Evolutionary conservation across 2,888 invertebrate species (phyloP), one percentile per base, ranked within the genome.

Genomic region (Lepidonotus clava): DNA sequence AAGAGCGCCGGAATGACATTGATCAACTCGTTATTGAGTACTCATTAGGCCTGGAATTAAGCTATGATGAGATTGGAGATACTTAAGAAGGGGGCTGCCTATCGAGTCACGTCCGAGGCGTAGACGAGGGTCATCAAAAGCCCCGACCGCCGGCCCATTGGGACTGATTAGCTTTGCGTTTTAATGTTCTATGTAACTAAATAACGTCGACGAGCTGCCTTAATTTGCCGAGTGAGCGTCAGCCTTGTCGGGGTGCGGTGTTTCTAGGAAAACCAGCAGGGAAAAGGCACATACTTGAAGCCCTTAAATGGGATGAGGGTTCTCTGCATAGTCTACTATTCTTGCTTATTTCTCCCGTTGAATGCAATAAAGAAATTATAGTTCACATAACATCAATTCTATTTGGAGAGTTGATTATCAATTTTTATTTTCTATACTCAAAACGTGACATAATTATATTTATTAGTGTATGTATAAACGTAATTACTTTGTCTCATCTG

Each of bases 11-110:
- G 46, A 51, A 41, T 51, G 46, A 46, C 80, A 80, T 80, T 80
- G 80, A 80, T 80, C 80, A 80, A 80, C 46, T 80, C 80, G 51
- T 46, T 80, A 80, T 80, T 80, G 80, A 51, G 51, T 24, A 51
- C 80, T 80, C 80, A 80, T 80, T 80, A 80, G 51, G 41, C 46
- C 0, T 14, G 1, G 76, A 28, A 80, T 80, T 80, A 80, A 80
- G 80, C 80, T 32, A 28, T 51, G 80, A 51, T 80, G 51, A 46
- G 80, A 80, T 80, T 80, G 80, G 28, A 4, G 80, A 80, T 80
- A 80, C 80, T 80, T 80, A 80, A 80, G 80, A 80, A 80, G 77
- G 46, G 80, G 46, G 14, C 24, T 41, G 46, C 80, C 80, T 80
- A 80, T 80, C 80, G 51, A 80, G 80, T 80, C 80, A 80, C 80